A percentile compares a stretch with the other conserved stretches of the same genome.
These are phyloP conservation scores for Lucilia sericata DNA, from an alignment of 1,140 invertebrate genomes.

Conservation along the genomic window DNA sequence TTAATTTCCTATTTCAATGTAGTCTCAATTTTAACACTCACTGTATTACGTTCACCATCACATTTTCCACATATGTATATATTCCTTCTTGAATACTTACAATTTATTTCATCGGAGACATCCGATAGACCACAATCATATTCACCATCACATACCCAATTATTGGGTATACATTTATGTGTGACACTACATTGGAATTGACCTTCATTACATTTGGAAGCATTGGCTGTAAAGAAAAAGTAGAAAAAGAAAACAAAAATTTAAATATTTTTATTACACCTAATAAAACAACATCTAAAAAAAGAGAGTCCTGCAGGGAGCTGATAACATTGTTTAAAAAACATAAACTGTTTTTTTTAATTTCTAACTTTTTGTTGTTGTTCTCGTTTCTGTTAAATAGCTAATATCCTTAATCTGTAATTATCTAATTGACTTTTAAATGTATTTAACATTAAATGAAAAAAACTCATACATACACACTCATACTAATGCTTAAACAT, in stretches of 20 bases:
- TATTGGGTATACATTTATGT: constrained; percentile 77
- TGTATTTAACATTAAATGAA: constrained; percentile 33
- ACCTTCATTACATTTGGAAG: constrained; percentile 71
- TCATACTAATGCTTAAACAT: too few species aligned
- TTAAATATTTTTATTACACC: background rate
- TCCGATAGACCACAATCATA: constrained; percentile 62
- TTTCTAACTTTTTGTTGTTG: background rate
- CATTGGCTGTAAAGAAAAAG: constrained; percentile 54
- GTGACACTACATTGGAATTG: constrained; percentile 72
- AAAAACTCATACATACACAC: background rate
- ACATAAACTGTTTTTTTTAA: background rate
- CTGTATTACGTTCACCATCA: too few species aligned
- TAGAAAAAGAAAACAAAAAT: background rate
- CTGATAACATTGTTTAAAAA: background rate
- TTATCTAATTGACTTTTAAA: constrained; percentile 44
- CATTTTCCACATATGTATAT: too few species aligned
- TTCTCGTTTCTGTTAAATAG: constrained; percentile 17
- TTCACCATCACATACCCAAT: constrained; percentile 79
- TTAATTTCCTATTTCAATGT: too few species aligned
- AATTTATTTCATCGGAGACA: constrained; percentile 61
- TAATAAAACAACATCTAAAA: too few species aligned
- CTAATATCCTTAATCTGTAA: constrained; percentile 44
- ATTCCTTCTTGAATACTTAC: constrained; percentile 50
- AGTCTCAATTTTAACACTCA: too few species aligned
- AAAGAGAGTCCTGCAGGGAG: too few species aligned